Evolutionary conservation across 2,888 invertebrate genomes (phyloP).

Genomic region (Diaprepes abbreviatus): DNA sequence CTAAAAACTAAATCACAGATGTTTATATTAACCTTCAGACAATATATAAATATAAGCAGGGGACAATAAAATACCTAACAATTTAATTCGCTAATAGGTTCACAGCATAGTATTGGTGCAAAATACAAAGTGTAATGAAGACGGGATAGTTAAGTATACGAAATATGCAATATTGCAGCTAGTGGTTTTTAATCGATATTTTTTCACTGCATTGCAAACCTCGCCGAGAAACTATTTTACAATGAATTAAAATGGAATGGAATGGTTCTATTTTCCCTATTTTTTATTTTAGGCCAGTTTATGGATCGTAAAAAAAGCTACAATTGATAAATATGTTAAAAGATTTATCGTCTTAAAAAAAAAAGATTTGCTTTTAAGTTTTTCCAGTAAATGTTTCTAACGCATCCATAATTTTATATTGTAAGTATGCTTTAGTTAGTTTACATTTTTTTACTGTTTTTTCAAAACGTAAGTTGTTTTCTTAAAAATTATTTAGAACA

Average conservation of each 20-base stretch:
- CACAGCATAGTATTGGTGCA: not conserved
- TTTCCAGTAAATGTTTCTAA: no score
- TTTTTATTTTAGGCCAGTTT: no score
- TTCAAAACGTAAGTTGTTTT: no score
- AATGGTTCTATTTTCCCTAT: no score
- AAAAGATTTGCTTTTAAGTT: not conserved
- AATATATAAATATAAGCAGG: slow-evolving; percentile 9
- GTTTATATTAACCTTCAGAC: slow-evolving; percentile 19
- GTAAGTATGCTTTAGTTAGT: no score
- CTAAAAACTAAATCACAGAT: slow-evolving; percentile 18
- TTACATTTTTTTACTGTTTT: no score
- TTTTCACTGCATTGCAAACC: slow-evolving; percentile 13
- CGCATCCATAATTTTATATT: no score
- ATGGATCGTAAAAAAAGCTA: no score
- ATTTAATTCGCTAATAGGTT: slow-evolving; percentile 15
- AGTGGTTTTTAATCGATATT: slow-evolving; percentile 20
- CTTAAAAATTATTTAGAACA: no score
- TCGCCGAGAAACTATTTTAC: not conserved
- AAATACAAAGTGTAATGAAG: slow-evolving; percentile 11
- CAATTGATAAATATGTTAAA: no score
- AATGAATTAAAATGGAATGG: no score
- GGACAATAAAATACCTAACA: slow-evolving; percentile 14
- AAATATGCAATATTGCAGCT: slow-evolving; percentile 32
- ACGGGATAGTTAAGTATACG: slow-evolving; percentile 18
- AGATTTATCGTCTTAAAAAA: not conserved